Base-by-base conservation (phyloP, 2,888 invertebrate species). In the Lepidochrysops patricia region DNA sequence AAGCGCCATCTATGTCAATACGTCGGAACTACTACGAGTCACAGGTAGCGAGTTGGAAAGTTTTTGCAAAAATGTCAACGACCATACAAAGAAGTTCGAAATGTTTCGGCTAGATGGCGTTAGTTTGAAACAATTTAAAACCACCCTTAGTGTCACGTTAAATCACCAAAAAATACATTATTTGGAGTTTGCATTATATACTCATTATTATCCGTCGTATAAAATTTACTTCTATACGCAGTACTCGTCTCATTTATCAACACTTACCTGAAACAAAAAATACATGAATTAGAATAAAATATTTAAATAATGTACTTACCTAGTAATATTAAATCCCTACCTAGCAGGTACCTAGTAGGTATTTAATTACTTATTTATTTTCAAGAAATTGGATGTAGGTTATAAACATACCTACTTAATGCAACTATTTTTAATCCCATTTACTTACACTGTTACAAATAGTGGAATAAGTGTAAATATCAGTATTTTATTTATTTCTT, bases 31-130 rank as follows among this genome's bases (percentile, higher is more conserved):
- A 9, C 19, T 23, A 54, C 9, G 19, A 32, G 23, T 4, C 27
- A 19, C 13, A 19, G 27, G 27, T 13, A 15, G 15, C 27, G 2
- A 15, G 2, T 15, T 4, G 6, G 15, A 54, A 27, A 27, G 9
- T 29, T 29, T 2, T 32, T 15, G 15, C 19, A 9, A 19, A 54
- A 12, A 54, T 29, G 27, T 0, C 15, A 15, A 32, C 54, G 4
- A 12, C 13, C 6, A 9, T 26, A 49, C 35, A 5, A 58, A 15
- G 52, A 60, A 61, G 66, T 73, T 62, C 63, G 29, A 1, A 0
- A 6, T 0, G 2, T 2, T 58, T 59, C 52, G 26, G 65, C 67
- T 59, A 76, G 76, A 75, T 76, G 76, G 75, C 76, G 76, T 68
- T 72, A 66, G 60, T 61, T 34, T 19, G 50, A 7, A 2, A 35